Base-by-base conservation (phyloP, 1,140 invertebrate genomes). In the Aphis gossypii region DNA sequence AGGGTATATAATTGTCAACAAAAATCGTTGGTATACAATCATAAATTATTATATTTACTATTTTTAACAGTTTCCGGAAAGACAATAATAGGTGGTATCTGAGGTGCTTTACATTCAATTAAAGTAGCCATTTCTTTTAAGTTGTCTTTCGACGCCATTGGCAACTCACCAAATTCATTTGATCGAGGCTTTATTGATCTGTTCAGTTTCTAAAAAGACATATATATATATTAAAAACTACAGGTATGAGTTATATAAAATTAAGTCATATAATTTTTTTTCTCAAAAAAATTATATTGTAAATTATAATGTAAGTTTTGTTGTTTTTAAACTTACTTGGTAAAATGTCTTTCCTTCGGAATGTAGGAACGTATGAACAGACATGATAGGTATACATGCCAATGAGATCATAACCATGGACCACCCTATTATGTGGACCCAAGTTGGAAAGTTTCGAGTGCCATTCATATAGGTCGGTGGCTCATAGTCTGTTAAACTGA, bases 351-450 rank as follows among this genome's bases (percentile, higher is more conserved):
- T 95, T 89, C 98, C 98, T 93, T 97, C 96, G 25, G 98, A 96
- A 94, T 96, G 96, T 93, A 96, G 94, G 68, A 98, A 96, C 91
- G 97, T 96, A 92, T 97, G 96, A 30, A 98, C 95, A 88, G 98
- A 98, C 94, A 97, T 97, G 88, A 97, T 96, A 30, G 98, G 98
- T 95, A 99, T 98, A 95, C 98, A 98, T n/a, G 98, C 95, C 54
- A 99, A 96, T 6, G 98, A 98, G 30, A 97, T 95, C 18, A 97
- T 97, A 11, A 98, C 97, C 93, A 98, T 97, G 93, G 96, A 96
- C 98, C 98, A 99, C n/a, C 98, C 98, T 35, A 98, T 95, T 8
- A 96, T 97, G 94, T 98, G 97, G 20, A 98, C 98, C 98, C 98
- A 99, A 92, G 95, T 95, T 1, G 98, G 98, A 95, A 98, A 99